Percentiles rank a stretch among this genome's conserved stretches.
These are phyloP conservation scores for Metridium senile DNA, from an alignment of 92 coral and sea anemone genomes.

Conservation along the genomic window DNA sequence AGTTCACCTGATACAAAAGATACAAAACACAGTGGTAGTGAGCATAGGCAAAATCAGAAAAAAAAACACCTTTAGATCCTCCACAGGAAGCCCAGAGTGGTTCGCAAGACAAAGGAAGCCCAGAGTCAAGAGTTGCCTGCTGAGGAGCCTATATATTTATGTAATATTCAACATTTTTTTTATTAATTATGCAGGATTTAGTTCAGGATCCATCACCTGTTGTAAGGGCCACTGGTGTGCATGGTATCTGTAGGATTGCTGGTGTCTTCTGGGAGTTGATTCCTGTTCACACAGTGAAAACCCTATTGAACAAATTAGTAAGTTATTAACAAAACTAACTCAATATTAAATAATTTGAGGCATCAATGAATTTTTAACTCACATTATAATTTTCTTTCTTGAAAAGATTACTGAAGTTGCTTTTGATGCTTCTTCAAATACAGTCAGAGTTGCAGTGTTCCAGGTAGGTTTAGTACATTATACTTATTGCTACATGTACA, in stretches of 20 bases:
- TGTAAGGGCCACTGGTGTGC: constrained; percentile 92
- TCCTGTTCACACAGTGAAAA: constrained; percentile 84
- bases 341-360: neutral
- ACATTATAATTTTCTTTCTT: neutral
- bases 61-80: too few relatives aligned
- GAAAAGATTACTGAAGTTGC: constrained; percentile 70
- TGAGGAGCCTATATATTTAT: too few relatives aligned
- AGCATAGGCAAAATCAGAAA: too few relatives aligned
- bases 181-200: constrained; percentile 76
- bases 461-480: constrained; percentile 55
- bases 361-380: neutral
- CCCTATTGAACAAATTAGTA: constrained; percentile 78
- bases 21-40: too few relatives aligned
- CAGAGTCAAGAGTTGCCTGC: too few relatives aligned
- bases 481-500: neutral
- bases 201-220: constrained; percentile 84
- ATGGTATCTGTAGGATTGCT: constrained; percentile 91
- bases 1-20: too few relatives aligned
- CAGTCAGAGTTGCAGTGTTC: constrained; percentile 92
- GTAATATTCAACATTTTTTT: too few relatives aligned
- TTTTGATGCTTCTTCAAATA: constrained; percentile 85
- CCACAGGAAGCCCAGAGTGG: too few relatives aligned
- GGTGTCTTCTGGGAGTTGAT: constrained; percentile 95
- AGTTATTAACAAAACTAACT: constrained; percentile 4
- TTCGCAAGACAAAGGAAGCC: too few relatives aligned